These are phyloP conservation scores for Pocota personata DNA, from an alignment of 2,888 invertebrate species.

Conservation along the genomic window DNA sequence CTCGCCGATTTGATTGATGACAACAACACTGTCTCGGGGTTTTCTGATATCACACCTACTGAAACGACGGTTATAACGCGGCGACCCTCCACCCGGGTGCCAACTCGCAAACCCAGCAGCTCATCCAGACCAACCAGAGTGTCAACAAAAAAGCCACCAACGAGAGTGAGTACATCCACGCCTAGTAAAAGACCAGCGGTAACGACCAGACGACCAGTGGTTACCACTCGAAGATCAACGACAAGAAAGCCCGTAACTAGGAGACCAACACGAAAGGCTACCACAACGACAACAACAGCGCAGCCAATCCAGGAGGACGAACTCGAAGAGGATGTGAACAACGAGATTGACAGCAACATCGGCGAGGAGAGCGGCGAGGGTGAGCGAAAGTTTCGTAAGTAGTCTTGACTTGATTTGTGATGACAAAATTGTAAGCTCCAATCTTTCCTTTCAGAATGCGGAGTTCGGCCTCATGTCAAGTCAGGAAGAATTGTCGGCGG, in stretches of 20 bases:
- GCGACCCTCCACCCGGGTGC: slow-evolving; percentile 77
- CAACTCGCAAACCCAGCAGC: slow-evolving; percentile 78
- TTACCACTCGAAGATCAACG: slow-evolving; percentile 78
- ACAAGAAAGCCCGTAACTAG: slow-evolving; percentile 81
- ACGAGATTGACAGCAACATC: slow-evolving; percentile 55
- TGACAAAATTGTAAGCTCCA: slow-evolving; percentile 57
- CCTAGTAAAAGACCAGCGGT: slow-evolving; percentile 77
- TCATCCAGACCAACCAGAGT: slow-evolving; percentile 77
- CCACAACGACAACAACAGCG: slow-evolving; percentile 78
- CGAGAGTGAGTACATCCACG: slow-evolving; percentile 77
- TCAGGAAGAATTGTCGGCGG: slow-evolving; percentile 95
- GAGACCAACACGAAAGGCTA: slow-evolving; percentile 76
- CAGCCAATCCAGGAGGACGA: slow-evolving; percentile 78
- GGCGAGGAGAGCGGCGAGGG: slow-evolving; percentile 36
- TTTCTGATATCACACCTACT: slow-evolving; percentile 61
- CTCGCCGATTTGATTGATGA: slow-evolving; percentile 90
- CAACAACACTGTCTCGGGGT: slow-evolving; percentile 77
- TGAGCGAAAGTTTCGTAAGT: slow-evolving; percentile 82
- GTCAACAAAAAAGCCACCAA: slow-evolving; percentile 80
- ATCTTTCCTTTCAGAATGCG: slow-evolving; percentile 88
- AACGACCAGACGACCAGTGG: slow-evolving; percentile 77
- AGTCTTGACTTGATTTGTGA: slow-evolving; percentile 76
- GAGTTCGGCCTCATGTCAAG: slow-evolving; percentile 91
- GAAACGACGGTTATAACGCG: slow-evolving; percentile 75
- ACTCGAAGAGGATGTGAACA: slow-evolving; percentile 78